These are phyloP conservation scores for Sepioteuthis lessoniana DNA, from an alignment of 2,888 invertebrate species.

Conservation along the genomic window DNA sequence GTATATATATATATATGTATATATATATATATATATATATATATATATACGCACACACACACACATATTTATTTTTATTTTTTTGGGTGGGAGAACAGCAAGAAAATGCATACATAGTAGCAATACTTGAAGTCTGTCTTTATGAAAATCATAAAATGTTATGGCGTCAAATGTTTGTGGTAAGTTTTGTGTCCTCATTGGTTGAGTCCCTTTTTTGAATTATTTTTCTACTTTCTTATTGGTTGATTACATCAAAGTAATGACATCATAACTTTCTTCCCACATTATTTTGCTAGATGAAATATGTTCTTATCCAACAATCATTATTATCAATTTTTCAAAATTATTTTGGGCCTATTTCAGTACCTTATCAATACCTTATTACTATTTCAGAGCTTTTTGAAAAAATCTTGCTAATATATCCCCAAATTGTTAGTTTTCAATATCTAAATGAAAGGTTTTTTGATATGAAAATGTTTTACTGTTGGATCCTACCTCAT, in stretches of 20 bases:
- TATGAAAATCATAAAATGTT: neutral
- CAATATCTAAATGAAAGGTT: no score
- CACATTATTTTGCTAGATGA: neutral
- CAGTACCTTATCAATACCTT: no score
- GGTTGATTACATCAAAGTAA: neutral
- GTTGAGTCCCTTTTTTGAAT: neutral
- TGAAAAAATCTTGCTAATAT: no score
- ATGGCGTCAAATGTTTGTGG: neutral
- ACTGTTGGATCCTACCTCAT: no score
- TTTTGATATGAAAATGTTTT: no score
- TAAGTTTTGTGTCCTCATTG: neutral
- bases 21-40: neutral
- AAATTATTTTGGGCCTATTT: no score
- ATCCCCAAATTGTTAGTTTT: no score
- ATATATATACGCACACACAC: neutral
- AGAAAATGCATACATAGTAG: neutral
- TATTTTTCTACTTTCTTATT: neutral
- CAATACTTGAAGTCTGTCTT: slow-evolving; percentile 25
- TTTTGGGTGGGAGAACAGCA: neutral
- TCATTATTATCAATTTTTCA: no score
- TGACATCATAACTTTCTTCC: neutral
- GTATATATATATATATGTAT: slow-evolving; percentile 21
- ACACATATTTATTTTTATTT: no score
- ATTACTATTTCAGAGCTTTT: no score
- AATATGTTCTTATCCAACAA: no score